These are phyloP conservation scores for Lathamus discolor DNA, from an alignment of 2,113 vertebrate species.

Conservation along the genomic window DNA sequence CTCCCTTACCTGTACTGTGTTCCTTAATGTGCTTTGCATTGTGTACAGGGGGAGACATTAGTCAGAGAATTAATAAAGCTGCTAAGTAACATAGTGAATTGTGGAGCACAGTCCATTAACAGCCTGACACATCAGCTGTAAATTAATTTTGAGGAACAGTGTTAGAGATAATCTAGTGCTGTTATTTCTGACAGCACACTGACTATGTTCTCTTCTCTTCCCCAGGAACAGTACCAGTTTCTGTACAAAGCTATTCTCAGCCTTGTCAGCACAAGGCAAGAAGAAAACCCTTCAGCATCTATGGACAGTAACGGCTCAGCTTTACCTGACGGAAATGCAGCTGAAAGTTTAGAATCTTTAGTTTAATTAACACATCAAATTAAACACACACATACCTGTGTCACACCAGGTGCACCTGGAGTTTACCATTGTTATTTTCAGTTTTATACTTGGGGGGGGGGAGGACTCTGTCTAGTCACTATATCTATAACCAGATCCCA, in stretches of 20 bases:
- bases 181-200: neutral
- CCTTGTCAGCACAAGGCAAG: constrained; percentile 88
- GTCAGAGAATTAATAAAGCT: constrained; percentile 3
- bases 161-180: neutral
- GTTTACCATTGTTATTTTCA: constrained; percentile 40
- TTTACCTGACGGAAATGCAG: constrained; percentile 76
- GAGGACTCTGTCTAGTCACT: constrained; percentile 5
- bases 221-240: constrained; percentile 94
- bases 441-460: constrained; percentile 12
- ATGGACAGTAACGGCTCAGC: constrained; percentile 86
- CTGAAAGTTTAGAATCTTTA: constrained; percentile 93
- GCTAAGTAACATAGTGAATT: neutral
- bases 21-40: neutral
- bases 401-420: neutral
- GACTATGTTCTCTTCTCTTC: neutral
- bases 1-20: neutral
- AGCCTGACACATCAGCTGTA: neutral
- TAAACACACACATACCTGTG: neutral
- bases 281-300: constrained; percentile 82
- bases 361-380: constrained; percentile 75
- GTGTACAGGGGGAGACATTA: neutral
- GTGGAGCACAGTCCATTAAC: neutral
- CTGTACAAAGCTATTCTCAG: constrained; percentile 95
- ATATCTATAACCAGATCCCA: constrained; percentile 40
- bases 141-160: neutral